Conservation (phyloP, 2,113 vertebrate genomes). For the Caloenas nicobarica region DNA sequence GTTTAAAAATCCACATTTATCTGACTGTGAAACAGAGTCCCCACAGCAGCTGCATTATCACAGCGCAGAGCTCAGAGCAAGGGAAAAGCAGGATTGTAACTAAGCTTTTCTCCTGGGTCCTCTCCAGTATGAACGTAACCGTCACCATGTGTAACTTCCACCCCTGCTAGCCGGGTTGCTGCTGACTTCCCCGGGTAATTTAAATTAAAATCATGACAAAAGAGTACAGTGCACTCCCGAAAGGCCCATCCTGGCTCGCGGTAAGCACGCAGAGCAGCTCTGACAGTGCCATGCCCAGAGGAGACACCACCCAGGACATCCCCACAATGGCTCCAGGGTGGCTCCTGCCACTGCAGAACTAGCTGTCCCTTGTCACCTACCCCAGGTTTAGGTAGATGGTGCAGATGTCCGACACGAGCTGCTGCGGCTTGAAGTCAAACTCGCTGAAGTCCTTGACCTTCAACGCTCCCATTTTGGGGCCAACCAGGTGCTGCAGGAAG, state of each 20-base stretch:
- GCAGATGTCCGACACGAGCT: conserved; percentile 97
- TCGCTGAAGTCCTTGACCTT: conserved; percentile 99
- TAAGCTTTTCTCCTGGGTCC: neutral
- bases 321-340: neutral
- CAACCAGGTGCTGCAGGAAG: conserved; percentile 96
- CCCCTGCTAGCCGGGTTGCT: neutral
- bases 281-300: rapidly evolving
- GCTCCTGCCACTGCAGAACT: neutral
- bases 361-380: conserved; percentile 66
- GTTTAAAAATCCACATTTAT: neutral
- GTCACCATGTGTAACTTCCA: neutral
- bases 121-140: neutral
- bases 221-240: neutral
- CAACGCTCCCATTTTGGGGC: conserved; percentile 97
- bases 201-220: neutral
- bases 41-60: neutral
- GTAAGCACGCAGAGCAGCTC: rapidly evolving
- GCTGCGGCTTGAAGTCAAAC: conserved; percentile 98
- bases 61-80: neutral
- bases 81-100: neutral
- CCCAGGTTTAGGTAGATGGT: conserved; percentile 97
- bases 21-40: neutral
- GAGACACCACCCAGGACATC: rapidly evolving
- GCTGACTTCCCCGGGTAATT: neutral
- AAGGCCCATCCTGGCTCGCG: rapidly evolving